Conservation (phyloP, 2,888 invertebrate genomes). For the Pterostichus madidus region DNA sequence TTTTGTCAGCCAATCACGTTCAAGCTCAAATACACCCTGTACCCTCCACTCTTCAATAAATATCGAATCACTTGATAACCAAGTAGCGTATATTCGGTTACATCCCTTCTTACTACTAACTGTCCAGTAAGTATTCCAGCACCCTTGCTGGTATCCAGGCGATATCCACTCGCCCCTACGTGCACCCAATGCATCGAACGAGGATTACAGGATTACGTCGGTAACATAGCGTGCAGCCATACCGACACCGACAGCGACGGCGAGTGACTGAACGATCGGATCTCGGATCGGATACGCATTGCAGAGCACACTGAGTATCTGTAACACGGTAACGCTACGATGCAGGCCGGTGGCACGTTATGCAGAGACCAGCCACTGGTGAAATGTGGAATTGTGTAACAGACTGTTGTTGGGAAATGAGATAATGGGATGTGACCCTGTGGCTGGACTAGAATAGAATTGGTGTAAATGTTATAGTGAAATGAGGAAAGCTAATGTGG, state of each 20-base stretch:
- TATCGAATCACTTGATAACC: no score
- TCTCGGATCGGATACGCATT: slow-evolving; percentile 19
- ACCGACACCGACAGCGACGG: slow-evolving; percentile 18
- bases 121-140: background rate
- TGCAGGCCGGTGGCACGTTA: slow-evolving; percentile 5
- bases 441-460: background rate
- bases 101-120: no score
- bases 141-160: background rate
- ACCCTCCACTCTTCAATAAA: no score
- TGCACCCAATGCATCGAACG: slow-evolving; percentile 34
- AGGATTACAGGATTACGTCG: slow-evolving; percentile 29
- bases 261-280: slow-evolving; percentile 18
- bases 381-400: background rate
- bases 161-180: slow-evolving; percentile 12
- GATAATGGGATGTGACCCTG: background rate
- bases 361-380: background rate
- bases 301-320: no score
- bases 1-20: no score
- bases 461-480: slow-evolving; percentile 2
- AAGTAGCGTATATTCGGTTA: no score
- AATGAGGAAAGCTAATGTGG: background rate
- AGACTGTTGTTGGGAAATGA: background rate
- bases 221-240: slow-evolving; percentile 23
- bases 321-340: background rate
- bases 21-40: no score